These are phyloP conservation scores for Epinotia ramella DNA, from an alignment of 2,888 invertebrate genomes.

Conservation along the genomic window DNA sequence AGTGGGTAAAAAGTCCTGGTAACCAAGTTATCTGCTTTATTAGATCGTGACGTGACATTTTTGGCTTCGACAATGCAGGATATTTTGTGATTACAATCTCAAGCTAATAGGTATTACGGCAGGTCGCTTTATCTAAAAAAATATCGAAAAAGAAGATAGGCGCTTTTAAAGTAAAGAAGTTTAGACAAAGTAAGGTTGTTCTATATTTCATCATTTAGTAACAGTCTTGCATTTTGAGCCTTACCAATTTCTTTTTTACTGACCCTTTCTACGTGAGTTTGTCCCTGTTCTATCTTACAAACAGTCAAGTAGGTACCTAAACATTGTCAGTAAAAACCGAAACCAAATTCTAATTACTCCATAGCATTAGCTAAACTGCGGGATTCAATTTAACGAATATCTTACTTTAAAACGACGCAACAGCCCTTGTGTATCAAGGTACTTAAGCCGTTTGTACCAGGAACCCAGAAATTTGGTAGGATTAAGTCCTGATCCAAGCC, in stretches of 20 bases:
- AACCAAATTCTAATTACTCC: conserved; percentile 10
- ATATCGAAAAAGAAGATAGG: conserved; percentile 1
- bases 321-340: neutral
- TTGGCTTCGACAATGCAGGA: conserved; percentile 15
- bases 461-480: neutral
- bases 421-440: neutral
- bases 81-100: conserved; percentile 36
- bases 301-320: neutral
- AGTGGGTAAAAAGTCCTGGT: neutral
- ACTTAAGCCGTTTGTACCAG: neutral
- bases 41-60: conserved; percentile 20
- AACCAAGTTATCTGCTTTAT: conserved; percentile 6
- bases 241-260: too few relatives aligned
- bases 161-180: too few relatives aligned
- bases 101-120: conserved; percentile 8
- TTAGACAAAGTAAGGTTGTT: neutral
- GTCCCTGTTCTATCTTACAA: neutral
- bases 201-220: neutral
- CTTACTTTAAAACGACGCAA: neutral
- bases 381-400: conserved; percentile 8
- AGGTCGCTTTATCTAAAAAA: conserved; percentile 1
- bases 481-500: conserved; percentile 10
- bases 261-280: neutral
- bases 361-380: conserved; percentile 14
- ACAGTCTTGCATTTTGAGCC: too few relatives aligned